These are phyloP conservation scores for Patagioenas fasciata DNA, from an alignment of 2,113 vertebrate species.

Conservation along the genomic window DNA sequence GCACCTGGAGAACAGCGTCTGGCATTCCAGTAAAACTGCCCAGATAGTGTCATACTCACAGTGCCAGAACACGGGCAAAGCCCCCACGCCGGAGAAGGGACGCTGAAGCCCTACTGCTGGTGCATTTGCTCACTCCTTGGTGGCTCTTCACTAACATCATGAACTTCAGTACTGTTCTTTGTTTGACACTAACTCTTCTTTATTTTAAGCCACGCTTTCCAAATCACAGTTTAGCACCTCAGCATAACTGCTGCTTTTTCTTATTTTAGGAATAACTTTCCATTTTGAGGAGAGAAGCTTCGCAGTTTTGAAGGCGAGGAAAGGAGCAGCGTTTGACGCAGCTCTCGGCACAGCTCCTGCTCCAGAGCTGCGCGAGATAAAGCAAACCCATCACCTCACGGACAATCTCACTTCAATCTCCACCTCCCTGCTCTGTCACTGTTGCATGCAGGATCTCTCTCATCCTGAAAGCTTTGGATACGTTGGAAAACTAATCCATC, in stretches of 20 bases:
- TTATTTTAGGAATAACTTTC: background rate
- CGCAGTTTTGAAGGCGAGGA: background rate
- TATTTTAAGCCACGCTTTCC: background rate
- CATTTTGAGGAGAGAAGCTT: background rate
- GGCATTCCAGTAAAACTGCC: background rate
- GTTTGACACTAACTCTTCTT: background rate
- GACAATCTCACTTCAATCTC: background rate
- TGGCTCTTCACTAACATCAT: background rate
- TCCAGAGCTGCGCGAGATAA: background rate
- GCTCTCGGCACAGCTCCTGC: background rate
- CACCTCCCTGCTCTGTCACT: background rate
- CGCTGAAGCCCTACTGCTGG: background rate
- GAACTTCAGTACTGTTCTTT: background rate
- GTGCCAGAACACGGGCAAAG: background rate
- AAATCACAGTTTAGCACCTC: background rate
- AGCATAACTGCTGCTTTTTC: background rate
- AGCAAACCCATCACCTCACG: background rate
- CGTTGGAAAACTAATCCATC: constrained; percentile 38
- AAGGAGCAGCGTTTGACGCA: background rate
- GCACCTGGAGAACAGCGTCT: constrained; percentile 15
- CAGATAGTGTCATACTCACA: background rate
- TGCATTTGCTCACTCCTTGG: background rate
- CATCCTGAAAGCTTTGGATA: constrained; percentile 46
- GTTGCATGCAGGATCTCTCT: constrained; percentile 34
- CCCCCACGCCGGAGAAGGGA: background rate